Base-by-base conservation (phyloP, 2,888 invertebrate species). In the Chaitophorus viminalis region DNA sequence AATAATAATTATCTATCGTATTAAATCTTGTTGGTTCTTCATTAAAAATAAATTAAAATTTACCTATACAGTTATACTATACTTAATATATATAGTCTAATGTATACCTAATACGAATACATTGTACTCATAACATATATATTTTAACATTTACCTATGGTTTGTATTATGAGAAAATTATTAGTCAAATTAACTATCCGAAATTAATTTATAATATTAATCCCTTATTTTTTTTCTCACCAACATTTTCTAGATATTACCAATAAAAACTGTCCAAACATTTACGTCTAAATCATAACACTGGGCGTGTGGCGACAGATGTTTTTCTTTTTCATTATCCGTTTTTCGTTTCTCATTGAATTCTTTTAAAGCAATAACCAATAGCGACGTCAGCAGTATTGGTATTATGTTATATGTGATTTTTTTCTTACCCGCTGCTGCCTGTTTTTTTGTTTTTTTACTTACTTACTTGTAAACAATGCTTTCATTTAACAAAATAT, bases 231-330 rank as follows among this genome's bases (percentile, higher is more conserved):
- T 82, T 72, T 31, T 29, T 5, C 52, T 1, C 70, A 29, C 29
- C 31, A 60, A 54, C 54, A 36, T 74, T 82, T 74, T 60, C 36
- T 36, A 18, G 36, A 36, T 74, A 82, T 82, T 54, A 74, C 54
- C 31, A 83, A 83, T 83, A 83, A 83, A 83, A 84, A 65, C 39
- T 17, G 84, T 84, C 46, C 60, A 21, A 36, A 54, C 72, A 72
- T 39, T 31, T 70, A 75, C 25, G 65, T 76, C 75, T 84, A 65
- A 84, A 84, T 83, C 75, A 76, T 76, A 75, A 75, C 31, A n/a
- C 17, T 74, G 29, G 33, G 29, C 72, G 65, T 33, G 46, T 17
- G 68, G 25, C 4, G 39, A 6, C 76, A 84, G 76, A 76, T 84
- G 75, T 76, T 75, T 83, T n/a, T 36, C 17, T 75, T 76, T 25